Evolutionary conservation across 2,888 invertebrate species (phyloP).

Genomic region (Netelia inedita): DNA sequence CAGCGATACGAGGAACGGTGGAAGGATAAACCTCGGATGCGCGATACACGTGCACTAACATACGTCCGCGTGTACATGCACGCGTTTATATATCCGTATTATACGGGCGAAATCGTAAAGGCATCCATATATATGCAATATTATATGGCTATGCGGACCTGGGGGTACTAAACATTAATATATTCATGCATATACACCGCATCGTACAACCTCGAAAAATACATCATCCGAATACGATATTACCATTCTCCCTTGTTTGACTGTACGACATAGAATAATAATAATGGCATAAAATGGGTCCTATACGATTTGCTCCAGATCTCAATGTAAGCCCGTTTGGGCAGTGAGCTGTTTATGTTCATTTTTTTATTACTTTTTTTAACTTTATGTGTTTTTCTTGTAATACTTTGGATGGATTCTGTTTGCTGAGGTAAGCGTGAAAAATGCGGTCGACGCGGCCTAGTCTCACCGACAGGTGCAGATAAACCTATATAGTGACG

Average conservation of each 20-base stretch:
- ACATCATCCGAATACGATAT: slow-evolving; percentile 45
- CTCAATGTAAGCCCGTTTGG: neutral
- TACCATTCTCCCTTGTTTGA: slow-evolving; percentile 23
- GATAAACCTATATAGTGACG: too few species aligned
- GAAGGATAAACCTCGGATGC: slow-evolving; percentile 35
- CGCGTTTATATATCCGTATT: slow-evolving; percentile 32
- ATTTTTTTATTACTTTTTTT: neutral
- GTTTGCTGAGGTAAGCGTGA: slow-evolving; percentile 27
- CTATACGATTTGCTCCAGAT: slow-evolving; percentile 16
- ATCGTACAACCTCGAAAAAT: slow-evolving; percentile 37
- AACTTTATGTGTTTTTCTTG: neutral
- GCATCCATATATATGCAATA: slow-evolving; percentile 25
- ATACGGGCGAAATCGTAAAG: slow-evolving; percentile 54
- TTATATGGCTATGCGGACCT: slow-evolving; percentile 30
- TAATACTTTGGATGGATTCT: neutral
- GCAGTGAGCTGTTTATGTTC: neutral
- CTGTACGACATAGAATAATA: slow-evolving; percentile 16
- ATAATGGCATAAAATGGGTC: slow-evolving; percentile 20
- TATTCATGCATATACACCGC: slow-evolving; percentile 59
- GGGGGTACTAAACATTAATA: slow-evolving; percentile 59
- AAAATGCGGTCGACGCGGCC: neutral
- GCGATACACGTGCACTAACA: slow-evolving; percentile 11
- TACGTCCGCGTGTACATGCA: slow-evolving; percentile 14
- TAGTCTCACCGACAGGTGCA: too few species aligned
- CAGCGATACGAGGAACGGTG: slow-evolving; percentile 8